Evolutionary conservation across 2,797 vertebrate species (phyloP).

Genomic region (Sebastes steindachneri): DNA sequence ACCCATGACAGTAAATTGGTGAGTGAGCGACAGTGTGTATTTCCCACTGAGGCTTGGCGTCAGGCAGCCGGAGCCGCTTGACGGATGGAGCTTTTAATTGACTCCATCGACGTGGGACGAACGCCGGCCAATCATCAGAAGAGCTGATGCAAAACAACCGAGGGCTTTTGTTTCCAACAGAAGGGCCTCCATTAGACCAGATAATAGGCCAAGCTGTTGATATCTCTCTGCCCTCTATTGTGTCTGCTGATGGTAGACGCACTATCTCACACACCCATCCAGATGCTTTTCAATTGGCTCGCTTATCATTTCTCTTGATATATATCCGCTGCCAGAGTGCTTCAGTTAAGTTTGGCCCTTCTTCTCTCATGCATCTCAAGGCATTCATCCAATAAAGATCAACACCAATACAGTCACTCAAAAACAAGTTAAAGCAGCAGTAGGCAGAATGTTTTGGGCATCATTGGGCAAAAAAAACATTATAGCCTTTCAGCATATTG

Average conservation of each 20-base stretch:
- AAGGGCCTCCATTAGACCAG: slow-evolving; percentile 75
- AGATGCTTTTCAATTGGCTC: slow-evolving; percentile 37
- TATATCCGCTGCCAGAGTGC: background rate
- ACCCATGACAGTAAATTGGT: slow-evolving; percentile 46
- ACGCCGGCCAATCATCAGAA: slow-evolving; percentile 59
- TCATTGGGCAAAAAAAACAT: too few relatives aligned
- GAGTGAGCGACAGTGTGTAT: slow-evolving; percentile 36
- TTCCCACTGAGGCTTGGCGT: slow-evolving; percentile 39
- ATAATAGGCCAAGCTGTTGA: slow-evolving; percentile 74
- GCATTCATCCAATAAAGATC: background rate
- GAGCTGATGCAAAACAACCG: slow-evolving; percentile 62
- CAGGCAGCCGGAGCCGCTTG: slow-evolving; percentile 54
- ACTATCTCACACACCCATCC: slow-evolving; percentile 34
- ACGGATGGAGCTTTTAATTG: slow-evolving; percentile 79
- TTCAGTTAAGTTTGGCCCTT: background rate
- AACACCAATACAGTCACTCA: background rate
- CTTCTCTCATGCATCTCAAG: background rate
- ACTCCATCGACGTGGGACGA: slow-evolving; percentile 63
- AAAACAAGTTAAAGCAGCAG: fast-evolving
- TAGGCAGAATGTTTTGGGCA: too few relatives aligned
- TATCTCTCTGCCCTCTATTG: slow-evolving; percentile 44
- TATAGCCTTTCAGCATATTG: too few relatives aligned
- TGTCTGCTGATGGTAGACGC: slow-evolving; percentile 41
- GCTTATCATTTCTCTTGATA: slow-evolving; percentile 4
- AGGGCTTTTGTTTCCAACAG: slow-evolving; percentile 74